phyloP scores from a whole-genome alignment of 1,140 invertebrate species.

The Sitobion miscanthi region DNA sequence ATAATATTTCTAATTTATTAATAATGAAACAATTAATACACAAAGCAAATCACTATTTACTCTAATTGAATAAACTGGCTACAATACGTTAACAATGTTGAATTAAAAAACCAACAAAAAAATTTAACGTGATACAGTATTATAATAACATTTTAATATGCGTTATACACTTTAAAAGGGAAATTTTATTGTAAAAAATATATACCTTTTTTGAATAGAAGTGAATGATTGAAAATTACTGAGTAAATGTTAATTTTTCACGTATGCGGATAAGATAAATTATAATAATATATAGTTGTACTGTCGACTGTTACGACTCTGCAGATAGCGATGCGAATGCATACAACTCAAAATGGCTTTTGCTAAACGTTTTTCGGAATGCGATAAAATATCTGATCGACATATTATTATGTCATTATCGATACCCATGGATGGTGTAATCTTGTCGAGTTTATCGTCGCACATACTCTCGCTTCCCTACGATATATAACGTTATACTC shows the following conservation, averaged over 20 bases:
- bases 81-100: not conserved
- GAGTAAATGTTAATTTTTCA: not conserved
- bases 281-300: not conserved
- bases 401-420: not conserved
- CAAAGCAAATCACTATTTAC: not conserved
- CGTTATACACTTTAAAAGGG: not conserved
- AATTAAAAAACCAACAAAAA: not conserved
- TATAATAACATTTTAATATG: not conserved
- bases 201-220: not conserved
- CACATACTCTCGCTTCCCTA: not conserved
- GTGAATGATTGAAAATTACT: not conserved
- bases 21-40: not conserved
- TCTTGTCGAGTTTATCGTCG: not conserved
- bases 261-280: not conserved
- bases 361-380: not conserved
- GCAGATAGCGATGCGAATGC: not conserved
- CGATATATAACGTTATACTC: not conserved
- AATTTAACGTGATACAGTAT: not conserved
- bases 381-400: not conserved
- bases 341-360: not conserved
- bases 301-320: not conserved
- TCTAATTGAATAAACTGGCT: too few species aligned
- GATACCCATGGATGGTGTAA: not conserved
- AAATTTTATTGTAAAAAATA: not conserved
- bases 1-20: not conserved